phyloP scores from a whole-genome alignment of 2,888 invertebrate genomes.

The Cheilosia urbana region DNA sequence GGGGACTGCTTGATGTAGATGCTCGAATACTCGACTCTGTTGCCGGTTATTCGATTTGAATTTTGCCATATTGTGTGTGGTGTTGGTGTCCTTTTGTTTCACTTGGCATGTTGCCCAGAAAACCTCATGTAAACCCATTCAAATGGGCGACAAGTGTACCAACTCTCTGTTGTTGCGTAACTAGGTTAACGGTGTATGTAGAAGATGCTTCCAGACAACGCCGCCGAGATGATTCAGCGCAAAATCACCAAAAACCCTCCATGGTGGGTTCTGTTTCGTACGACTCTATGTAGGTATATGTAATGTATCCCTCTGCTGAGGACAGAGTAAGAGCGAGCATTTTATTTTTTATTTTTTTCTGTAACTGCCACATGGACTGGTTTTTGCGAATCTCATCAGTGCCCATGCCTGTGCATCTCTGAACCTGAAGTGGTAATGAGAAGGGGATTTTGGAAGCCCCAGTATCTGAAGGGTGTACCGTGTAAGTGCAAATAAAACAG shows the following conservation, averaged over 20 bases:
- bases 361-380: conserved; percentile 59
- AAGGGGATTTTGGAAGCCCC: not conserved
- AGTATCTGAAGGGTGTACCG: conserved; percentile 25
- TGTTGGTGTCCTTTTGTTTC: conserved; percentile 43
- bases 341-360: not conserved
- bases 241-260: conserved; percentile 64
- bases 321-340: not conserved
- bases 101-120: conserved; percentile 63
- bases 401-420: not conserved
- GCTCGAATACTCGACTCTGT: not conserved
- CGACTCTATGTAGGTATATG: not conserved
- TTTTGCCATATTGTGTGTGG: conserved; percentile 2
- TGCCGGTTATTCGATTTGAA: conserved; percentile 1
- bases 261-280: conserved; percentile 38
- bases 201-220: conserved; percentile 25
- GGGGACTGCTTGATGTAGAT: not conserved
- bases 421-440: conserved; percentile 37
- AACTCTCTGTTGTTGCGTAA: conserved; percentile 69
- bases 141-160: conserved; percentile 9
- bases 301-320: not conserved
- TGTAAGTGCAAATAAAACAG: conserved; percentile 29
- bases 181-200: conserved; percentile 65
- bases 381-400: conserved; percentile 45
- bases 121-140: conserved; percentile 34
- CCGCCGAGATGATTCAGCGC: conserved; percentile 45